phyloP scores from a whole-genome alignment of 2,113 vertebrate genomes.

The Urocynchramus pylzowi region DNA sequence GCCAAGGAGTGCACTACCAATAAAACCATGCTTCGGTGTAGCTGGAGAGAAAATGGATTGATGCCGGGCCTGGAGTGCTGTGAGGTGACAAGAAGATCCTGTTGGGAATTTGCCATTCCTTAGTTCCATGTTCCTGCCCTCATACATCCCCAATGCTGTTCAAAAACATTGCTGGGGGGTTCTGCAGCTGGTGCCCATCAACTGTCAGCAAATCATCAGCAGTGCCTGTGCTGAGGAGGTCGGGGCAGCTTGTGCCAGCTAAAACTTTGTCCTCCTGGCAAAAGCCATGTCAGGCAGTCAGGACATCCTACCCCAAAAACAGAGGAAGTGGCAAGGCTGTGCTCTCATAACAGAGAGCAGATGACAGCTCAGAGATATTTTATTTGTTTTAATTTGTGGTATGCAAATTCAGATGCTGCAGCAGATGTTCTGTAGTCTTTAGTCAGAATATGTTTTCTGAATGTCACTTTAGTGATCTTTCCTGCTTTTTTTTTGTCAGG shows the following conservation, averaged over 20 bases:
- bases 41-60: background rate
- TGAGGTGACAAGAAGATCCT: background rate
- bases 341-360: background rate
- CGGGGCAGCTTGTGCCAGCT: background rate
- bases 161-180: background rate
- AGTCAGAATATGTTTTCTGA: background rate
- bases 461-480: background rate
- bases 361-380: background rate
- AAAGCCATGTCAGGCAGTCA: rapidly evolving
- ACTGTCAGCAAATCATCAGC: rapidly evolving
- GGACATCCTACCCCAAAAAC: background rate
- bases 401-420: conserved; percentile 10
- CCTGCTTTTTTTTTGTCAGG: background rate
- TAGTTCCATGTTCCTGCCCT: background rate
- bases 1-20: background rate
- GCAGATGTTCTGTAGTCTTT: background rate
- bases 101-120: background rate
- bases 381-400: background rate
- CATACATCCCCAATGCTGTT: background rate
- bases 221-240: background rate
- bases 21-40: background rate
- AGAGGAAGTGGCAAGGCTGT: background rate
- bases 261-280: background rate
- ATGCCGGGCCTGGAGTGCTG: background rate
- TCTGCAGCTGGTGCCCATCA: background rate